A percentile compares a stretch with the other conserved stretches of the same genome.
phyloP scores from a whole-genome alignment of 2,113 vertebrate genomes.

The Anarhynchus alexandrinus region DNA sequence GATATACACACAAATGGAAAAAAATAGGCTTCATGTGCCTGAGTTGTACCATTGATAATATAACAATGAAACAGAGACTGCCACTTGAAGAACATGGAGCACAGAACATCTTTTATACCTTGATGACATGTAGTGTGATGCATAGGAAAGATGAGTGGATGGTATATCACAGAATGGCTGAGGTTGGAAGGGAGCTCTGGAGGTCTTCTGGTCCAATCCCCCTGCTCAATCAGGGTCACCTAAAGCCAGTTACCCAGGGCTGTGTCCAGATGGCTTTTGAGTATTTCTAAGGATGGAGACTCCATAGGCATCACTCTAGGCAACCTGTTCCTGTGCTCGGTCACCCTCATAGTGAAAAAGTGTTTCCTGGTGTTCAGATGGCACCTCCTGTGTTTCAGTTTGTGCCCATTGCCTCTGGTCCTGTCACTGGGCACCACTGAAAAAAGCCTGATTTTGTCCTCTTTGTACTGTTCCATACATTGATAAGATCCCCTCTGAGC shows the following conservation, averaged over 20 bases:
- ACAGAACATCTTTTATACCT: background rate
- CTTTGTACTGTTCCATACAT: background rate
- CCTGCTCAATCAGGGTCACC: background rate
- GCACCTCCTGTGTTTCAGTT: background rate
- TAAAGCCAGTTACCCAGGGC: background rate
- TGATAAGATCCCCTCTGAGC: background rate
- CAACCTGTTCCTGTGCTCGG: background rate
- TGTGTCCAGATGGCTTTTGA: background rate
- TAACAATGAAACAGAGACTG: background rate
- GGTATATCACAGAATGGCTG: background rate
- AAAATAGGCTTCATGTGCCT: background rate
- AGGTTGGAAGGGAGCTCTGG: background rate
- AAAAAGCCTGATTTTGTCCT: background rate
- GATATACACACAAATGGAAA: background rate
- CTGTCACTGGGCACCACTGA: background rate
- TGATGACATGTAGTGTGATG: no score
- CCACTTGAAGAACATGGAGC: background rate
- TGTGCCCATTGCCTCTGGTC: background rate
- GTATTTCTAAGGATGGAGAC: background rate
- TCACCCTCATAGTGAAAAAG: background rate
- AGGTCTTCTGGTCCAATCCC: background rate
- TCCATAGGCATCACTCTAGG: background rate
- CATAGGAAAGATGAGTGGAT: background rate
- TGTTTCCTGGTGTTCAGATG: background rate
- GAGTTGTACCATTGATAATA: background rate